Evolutionary conservation across 2,113 vertebrate genomes (phyloP).

Genomic region (Eonycteris spelaea): DNA sequence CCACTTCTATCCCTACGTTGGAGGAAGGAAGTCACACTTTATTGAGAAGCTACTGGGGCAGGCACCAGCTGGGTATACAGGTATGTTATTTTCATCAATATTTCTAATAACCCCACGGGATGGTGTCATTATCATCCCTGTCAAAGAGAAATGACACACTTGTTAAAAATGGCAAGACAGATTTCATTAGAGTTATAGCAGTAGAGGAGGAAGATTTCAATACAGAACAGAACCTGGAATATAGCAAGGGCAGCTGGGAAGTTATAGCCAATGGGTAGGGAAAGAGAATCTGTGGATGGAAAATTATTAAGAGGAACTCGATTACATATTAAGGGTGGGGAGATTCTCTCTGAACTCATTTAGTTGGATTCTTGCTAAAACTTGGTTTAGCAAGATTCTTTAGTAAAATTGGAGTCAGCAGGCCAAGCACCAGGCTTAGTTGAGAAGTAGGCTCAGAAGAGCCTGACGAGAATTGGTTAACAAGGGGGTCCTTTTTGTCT

Average conservation of each 20-base stretch:
- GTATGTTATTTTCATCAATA: not conserved
- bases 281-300: not conserved
- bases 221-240: not conserved
- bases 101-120: not conserved
- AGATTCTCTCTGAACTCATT: not conserved
- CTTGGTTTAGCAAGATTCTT: not conserved
- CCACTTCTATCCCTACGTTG: not conserved
- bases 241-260: not conserved
- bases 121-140: not conserved
- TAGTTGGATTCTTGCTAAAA: not conserved
- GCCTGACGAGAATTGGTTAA: not conserved
- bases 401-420: too few species aligned
- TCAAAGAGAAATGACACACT: not conserved
- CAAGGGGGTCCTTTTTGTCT: not conserved
- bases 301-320: not conserved
- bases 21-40: not conserved
- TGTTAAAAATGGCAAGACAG: not conserved
- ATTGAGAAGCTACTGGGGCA: not conserved
- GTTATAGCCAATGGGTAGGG: not conserved
- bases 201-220: not conserved
- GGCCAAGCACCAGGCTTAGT: not conserved
- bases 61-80: not conserved
- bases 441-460: not conserved
- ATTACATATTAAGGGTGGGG: not conserved
- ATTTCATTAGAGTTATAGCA: not conserved